A percentile compares a stretch with the other conserved stretches of the same genome.
Evolutionary conservation across 2,113 vertebrate species (phyloP).

Genomic region (Mionectes macconnelli): DNA sequence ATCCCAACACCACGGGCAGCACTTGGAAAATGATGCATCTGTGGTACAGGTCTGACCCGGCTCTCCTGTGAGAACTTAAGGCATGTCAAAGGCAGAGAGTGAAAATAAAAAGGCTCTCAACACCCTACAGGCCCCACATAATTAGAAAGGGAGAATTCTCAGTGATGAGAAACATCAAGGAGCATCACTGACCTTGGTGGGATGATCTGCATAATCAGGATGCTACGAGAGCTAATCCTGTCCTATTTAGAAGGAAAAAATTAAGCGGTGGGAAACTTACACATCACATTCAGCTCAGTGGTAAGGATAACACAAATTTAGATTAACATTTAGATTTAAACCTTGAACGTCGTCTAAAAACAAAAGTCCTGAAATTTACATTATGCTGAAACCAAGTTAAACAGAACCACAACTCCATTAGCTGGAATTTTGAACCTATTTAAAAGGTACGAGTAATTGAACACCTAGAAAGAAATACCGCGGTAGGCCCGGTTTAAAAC

Average conservation of each 20-base stretch:
- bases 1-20: background rate
- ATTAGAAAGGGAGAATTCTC: background rate
- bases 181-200: background rate
- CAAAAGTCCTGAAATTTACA: background rate
- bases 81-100: background rate
- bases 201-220: background rate
- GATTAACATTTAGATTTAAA: background rate
- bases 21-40: background rate
- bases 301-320: fast-evolving
- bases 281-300: background rate
- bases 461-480: background rate
- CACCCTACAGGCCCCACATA: background rate
- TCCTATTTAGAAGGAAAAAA: background rate
- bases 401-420: background rate
- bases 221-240: background rate
- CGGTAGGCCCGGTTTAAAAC: background rate
- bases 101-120: background rate
- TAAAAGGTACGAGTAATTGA: background rate
- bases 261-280: background rate
- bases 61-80: background rate
- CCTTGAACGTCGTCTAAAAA: background rate
- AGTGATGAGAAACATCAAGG: background rate
- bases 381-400: background rate
- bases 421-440: background rate
- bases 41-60: background rate